Base-by-base conservation (phyloP, 2,888 invertebrate species). In the Thera obeliscata region DNA sequence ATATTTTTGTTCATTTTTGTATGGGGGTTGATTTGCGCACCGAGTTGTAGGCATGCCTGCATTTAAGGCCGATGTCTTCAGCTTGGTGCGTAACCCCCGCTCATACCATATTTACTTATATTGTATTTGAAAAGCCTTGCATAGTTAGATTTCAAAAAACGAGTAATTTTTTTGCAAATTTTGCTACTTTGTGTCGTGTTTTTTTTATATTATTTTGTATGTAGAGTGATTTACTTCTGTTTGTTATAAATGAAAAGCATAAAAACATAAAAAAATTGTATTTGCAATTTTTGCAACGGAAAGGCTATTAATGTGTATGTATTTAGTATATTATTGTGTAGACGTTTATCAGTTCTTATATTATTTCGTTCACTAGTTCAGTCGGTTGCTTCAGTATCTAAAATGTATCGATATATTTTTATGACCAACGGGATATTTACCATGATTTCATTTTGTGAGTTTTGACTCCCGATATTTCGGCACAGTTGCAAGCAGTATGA, bases 201-300 rank as follows among this genome's bases (percentile, higher is more conserved):
- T 92, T 92, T 88, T 87, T 85, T 90, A 89, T 89, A 85, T 90
- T 85, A 87, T 85, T 86, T 87, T 75, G 88, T 89, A 87, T 89
- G 89, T 92, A 92, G 91, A 89, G 91, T 91, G 89, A 83, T 91
- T 89, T 89, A 90, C 85, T 89, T 91, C 88, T 87, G 87, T 91
- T 92, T 91, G 85, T 90, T 84, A 87, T 87, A 88, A 87, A 83
- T 85, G 86, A 90, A 91, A 90, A 89, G 79, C 75, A 84, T 81
- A 88, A 87, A 83, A 82, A 75, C 72, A 81, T 81, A 87, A 90
- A 90, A 88, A 89, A 88, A 85, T 83, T 78, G 73, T 82, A 83
- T 83, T 83, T 82, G 80, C 85, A 85, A 83, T 85, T 83, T 82
- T 85, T 86, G 81, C 87, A 89, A 82, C 78, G 82, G 84, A 85